A percentile compares a stretch with the other conserved stretches of the same genome.
Evolutionary conservation across 1,140 invertebrate species (phyloP).

Genomic region (Triops longicaudatus): DNA sequence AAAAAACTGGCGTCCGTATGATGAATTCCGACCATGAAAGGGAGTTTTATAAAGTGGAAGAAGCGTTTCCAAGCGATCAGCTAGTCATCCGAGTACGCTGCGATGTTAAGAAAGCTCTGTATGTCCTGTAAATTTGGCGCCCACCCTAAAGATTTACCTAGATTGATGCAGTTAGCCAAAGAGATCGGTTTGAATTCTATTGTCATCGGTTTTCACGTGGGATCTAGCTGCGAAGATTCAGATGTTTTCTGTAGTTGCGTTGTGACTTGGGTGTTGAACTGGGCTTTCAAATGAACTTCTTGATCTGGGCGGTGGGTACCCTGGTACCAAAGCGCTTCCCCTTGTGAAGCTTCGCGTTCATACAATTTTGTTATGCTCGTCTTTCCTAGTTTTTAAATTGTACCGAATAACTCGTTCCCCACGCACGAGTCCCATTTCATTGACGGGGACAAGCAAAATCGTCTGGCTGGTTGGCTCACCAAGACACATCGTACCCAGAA

Average conservation of each 20-base stretch:
- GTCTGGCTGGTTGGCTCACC: constrained; percentile 32
- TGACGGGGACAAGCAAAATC: constrained; percentile 41
- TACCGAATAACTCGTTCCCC: constrained; percentile 42
- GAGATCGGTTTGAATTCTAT: constrained; percentile 63
- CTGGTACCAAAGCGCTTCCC: constrained; percentile 61
- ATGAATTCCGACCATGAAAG: constrained; percentile 96
- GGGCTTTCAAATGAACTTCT: constrained; percentile 64
- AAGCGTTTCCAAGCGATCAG: constrained; percentile 70
- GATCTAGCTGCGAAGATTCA: constrained; percentile 70
- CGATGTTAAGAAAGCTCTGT: constrained; percentile 77
- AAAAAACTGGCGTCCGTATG: constrained; percentile 63
- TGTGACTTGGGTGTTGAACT: constrained; percentile 51
- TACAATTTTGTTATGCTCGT: no score
- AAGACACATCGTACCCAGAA: background rate
- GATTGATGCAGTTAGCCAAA: constrained; percentile 65
- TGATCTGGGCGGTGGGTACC: constrained; percentile 81
- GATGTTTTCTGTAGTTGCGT: constrained; percentile 68
- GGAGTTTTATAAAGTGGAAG: constrained; percentile 86
- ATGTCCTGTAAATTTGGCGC: constrained; percentile 94
- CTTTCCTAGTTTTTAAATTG: no score
- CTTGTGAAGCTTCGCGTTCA: no score
- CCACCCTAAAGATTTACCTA: constrained; percentile 61
- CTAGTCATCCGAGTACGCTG: constrained; percentile 86
- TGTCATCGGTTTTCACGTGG: constrained; percentile 81
- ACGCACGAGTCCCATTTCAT: constrained; percentile 48